phyloP scores from a whole-genome alignment of 2,888 invertebrate genomes.

The Syrphus vitripennis region DNA sequence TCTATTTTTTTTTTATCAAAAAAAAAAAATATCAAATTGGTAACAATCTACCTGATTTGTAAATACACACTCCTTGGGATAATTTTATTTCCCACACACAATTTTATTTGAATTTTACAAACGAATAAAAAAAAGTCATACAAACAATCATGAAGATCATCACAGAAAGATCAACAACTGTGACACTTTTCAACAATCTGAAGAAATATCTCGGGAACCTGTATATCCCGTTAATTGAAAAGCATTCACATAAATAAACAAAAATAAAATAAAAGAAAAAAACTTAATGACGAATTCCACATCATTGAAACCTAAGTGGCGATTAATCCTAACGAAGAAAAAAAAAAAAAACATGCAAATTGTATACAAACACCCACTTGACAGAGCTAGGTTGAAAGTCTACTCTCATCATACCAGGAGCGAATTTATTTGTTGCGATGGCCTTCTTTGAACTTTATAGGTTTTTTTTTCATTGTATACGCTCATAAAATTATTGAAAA shows the following conservation, averaged over 20 bases:
- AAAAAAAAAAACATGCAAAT: slow-evolving; percentile 69
- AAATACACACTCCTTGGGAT: slow-evolving; percentile 1
- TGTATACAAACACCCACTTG: slow-evolving; percentile 69
- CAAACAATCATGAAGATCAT: neutral
- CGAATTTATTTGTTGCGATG: neutral
- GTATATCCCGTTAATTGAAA: slow-evolving; percentile 65
- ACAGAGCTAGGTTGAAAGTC: slow-evolving; percentile 31
- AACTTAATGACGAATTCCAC: slow-evolving; percentile 68
- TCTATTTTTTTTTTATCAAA: slow-evolving; percentile 7
- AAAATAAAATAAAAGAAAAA: slow-evolving; percentile 19
- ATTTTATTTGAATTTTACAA: neutral
- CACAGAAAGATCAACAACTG: slow-evolving; percentile 25
- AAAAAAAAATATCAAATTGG: too few species aligned
- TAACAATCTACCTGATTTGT: neutral
- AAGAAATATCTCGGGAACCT: slow-evolving; percentile 37
- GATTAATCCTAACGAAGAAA: slow-evolving; percentile 48
- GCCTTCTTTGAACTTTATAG: neutral
- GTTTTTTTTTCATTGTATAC: too few species aligned
- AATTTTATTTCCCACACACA: slow-evolving; percentile 54
- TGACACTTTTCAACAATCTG: slow-evolving; percentile 16
- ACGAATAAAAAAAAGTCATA: neutral
- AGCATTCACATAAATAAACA: slow-evolving; percentile 58
- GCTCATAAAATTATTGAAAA: too few species aligned
- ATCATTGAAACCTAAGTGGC: slow-evolving; percentile 63
- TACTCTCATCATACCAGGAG: neutral